Conservation (phyloP, 2,797 vertebrate species). For the Chrysocyon brachyurus region DNA sequence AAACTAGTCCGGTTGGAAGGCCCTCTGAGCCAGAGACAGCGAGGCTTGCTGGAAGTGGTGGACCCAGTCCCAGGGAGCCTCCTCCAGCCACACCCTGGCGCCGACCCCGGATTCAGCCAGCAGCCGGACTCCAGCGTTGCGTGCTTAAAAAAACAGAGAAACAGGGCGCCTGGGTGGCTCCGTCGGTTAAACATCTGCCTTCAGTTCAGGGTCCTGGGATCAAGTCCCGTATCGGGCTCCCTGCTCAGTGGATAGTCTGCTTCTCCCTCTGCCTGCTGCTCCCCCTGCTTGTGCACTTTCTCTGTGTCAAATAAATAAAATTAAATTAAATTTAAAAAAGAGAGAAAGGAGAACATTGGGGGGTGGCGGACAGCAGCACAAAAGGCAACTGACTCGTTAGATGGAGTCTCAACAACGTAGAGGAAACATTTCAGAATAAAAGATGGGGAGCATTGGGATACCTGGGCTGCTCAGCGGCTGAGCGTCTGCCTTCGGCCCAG, state of each 20-base stretch:
- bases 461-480: too few species aligned
- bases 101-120: too few species aligned
- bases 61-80: neutral
- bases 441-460: rapidly evolving
- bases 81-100: neutral
- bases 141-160: neutral
- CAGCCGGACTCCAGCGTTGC: neutral
- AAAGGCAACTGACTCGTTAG: neutral
- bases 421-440: neutral
- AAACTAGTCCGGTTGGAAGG: neutral
- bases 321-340: too few species aligned
- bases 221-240: neutral
- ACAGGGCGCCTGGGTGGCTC: neutral
- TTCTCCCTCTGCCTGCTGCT: neutral
- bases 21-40: neutral
- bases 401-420: neutral
- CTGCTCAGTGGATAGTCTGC: neutral
- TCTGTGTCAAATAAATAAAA: neutral
- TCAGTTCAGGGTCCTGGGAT: neutral
- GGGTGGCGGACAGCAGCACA: too few species aligned
- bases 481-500: too few species aligned
- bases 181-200: neutral
- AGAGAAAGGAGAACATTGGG: too few species aligned
- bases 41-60: rapidly evolving
- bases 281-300: too few species aligned